Base-by-base conservation (phyloP, 2,113 vertebrate species). In the Mustela lutreola region DNA sequence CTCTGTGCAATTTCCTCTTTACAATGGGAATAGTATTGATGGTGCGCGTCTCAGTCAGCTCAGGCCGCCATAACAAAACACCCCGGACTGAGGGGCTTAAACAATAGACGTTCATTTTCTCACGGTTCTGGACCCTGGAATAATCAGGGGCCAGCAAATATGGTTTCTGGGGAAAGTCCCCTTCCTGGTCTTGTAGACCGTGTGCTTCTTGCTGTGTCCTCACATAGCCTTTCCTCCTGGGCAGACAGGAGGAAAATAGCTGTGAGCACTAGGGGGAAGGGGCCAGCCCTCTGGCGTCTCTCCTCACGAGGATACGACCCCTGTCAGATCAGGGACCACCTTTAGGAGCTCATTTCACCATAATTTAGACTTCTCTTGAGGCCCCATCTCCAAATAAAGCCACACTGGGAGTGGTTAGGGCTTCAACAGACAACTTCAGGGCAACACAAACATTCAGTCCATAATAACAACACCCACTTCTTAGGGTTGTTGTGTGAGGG, bases 181-280 rank as follows among this genome's bases (percentile, higher is more conserved):
- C 53, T 36, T 58, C 60, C 89, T 1, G 26, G 58, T 78, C 75
- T 36, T 24, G 10, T 7, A 56, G 82, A 16, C 9, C 15, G 10
- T 4, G 1, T 53, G 18, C 36, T 71, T 36, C 21, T n/a, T 28
- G 19, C 26, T 5, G 24, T 48, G 22, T 71, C 67, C 50, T 62
- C 67, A 18, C 33, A 1, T 19, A 31, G 36, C 45, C 8, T 14
- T n/a, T 65, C 42, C 39, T 73, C 39, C 36, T 36, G 36, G 36
- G 36, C 36, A 36, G 36, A 36, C 36, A 36, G 36, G 36, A 36
- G 36, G 36, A 36, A 36, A 36, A 36, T 36, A 36, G 36, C 36
- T 3, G 2, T 50, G 0, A 58, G 65, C 2, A 0, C 36, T 48
- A 7, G 11, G 33, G 45, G 14, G 11, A 16, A 15, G 8, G 22